Evolutionary conservation across 2,888 invertebrate genomes (phyloP).

Genomic region (Amblyjoppa fuscipennis): DNA sequence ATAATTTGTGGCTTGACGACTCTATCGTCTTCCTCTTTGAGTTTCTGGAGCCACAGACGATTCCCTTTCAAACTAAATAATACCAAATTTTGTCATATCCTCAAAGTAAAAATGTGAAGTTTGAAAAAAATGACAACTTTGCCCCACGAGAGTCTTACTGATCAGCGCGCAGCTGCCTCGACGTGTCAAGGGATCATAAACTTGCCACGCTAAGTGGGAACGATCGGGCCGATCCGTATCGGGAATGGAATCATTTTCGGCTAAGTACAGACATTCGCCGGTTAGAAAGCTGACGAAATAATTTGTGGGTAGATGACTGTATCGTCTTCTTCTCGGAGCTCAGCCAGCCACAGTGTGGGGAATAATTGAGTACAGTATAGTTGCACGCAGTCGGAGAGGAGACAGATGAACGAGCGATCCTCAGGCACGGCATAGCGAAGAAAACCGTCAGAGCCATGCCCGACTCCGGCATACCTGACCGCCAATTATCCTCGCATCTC

Average conservation of each 20-base stretch:
- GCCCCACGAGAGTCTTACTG: not conserved
- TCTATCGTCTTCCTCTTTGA: conserved; percentile 41
- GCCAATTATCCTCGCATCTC: conserved; percentile 82
- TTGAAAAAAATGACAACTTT: not conserved
- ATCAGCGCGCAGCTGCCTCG: conserved; percentile 24
- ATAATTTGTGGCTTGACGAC: conserved; percentile 68
- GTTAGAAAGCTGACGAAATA: conserved; percentile 70
- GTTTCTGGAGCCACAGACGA: conserved; percentile 21
- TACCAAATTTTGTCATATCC: not conserved
- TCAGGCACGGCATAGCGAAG: conserved; percentile 31
- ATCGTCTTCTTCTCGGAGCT: conserved; percentile 42
- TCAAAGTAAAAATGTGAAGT: not conserved
- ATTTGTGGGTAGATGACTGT: conserved; percentile 66
- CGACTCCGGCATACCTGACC: conserved; percentile 77
- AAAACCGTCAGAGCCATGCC: conserved; percentile 56
- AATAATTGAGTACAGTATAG: conserved; percentile 45
- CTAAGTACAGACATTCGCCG: conserved; percentile 59
- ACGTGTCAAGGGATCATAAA: conserved; percentile 3
- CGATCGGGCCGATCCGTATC: conserved; percentile 14
- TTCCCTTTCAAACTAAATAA: too few species aligned
- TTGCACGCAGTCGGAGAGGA: not conserved
- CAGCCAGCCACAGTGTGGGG: conserved; percentile 29
- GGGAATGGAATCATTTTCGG: conserved; percentile 46
- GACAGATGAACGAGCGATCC: conserved; percentile 5
- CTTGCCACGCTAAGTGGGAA: conserved; percentile 8